A percentile compares a stretch with the other conserved stretches of the same genome.
phyloP scores from a whole-genome alignment of 2,797 vertebrate species.

The Pelochelys cantorii region DNA sequence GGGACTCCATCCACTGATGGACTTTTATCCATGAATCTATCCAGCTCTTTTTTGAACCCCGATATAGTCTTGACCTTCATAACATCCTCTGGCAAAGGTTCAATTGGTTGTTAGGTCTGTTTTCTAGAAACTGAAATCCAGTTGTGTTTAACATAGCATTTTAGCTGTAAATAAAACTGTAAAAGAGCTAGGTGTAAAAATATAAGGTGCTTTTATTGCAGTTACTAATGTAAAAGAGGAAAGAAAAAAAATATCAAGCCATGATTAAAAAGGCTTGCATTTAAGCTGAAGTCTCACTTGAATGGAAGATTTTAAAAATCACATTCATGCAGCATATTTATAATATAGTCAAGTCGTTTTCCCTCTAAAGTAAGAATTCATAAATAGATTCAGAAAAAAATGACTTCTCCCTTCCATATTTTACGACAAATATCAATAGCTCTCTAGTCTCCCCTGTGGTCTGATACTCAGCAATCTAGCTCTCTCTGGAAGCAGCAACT shows the following conservation, averaged over 20 bases:
- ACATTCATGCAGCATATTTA: not conserved
- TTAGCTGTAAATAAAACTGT: not conserved
- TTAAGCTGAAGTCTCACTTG: not conserved
- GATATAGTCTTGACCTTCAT: too few species aligned
- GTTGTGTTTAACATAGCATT: not conserved
- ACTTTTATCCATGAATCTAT: too few species aligned
- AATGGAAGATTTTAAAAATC: not conserved
- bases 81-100: too few species aligned
- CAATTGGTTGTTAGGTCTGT: rapidly evolving
- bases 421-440: not conserved
- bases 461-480: not conserved
- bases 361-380: not conserved
- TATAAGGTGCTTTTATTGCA: not conserved
- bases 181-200: not conserved
- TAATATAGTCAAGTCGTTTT: not conserved
- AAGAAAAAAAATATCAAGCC: not conserved
- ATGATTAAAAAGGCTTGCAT: not conserved
- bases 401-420: not conserved
- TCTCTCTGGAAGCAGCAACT: not conserved
- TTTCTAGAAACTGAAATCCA: conserved; percentile 2
- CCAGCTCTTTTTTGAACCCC: too few species aligned
- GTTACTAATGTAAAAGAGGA: not conserved
- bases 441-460: not conserved
- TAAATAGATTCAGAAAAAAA: not conserved
- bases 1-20: too few species aligned